Base-by-base conservation (phyloP, 2,888 invertebrate species). In the Penaeus monodon region DNA sequence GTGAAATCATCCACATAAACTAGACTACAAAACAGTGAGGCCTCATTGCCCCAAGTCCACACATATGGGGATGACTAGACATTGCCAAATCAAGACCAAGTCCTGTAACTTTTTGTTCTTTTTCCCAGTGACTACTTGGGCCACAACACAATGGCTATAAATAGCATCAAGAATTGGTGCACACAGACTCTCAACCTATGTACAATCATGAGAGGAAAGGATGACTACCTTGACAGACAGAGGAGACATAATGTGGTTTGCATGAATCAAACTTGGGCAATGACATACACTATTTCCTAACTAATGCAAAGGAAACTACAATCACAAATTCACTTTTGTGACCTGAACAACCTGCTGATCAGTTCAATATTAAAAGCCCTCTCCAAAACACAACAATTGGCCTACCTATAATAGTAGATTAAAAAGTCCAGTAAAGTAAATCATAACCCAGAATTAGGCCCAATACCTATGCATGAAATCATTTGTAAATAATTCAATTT, bases 181-280 rank as follows among this genome's bases (percentile, higher is more conserved):
- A 79, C 77, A 78, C 78, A 78, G 85, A 79, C 85, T 83, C 83
- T 85, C 85, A 85, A 78, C 79, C 85, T 85, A 85, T 85, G 73
- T 85, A 85, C 85, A 85, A 57, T 84, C 78, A 79, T 79, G 85
- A 85, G 79, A 85, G 85, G 85, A 78, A 79, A 57, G 85, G 85
- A 68, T 78, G 66, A 85, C 85, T 85, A 85, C 85, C 85, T 79
- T 79, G 73, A 81, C 81, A 81, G 79, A 85, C 85, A 73, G 66
- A 84, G 79, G 70, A 85, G 85, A 85, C 85, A 85, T 85, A 85
- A 78, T 80, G 85, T 85, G 85, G 85, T 80, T 70, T 78, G 86
- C 86, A 86, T 78, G 83, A 86, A 82, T 86, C 82, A 86, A 85
- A 85, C 80, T 85, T 85, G 85, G 85, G 85, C 85, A 85, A 85